Evolutionary conservation across 1,140 invertebrate genomes (phyloP), one percentile per base, ranked within the genome.

Genomic region (Hylaeus anthracinus): DNA sequence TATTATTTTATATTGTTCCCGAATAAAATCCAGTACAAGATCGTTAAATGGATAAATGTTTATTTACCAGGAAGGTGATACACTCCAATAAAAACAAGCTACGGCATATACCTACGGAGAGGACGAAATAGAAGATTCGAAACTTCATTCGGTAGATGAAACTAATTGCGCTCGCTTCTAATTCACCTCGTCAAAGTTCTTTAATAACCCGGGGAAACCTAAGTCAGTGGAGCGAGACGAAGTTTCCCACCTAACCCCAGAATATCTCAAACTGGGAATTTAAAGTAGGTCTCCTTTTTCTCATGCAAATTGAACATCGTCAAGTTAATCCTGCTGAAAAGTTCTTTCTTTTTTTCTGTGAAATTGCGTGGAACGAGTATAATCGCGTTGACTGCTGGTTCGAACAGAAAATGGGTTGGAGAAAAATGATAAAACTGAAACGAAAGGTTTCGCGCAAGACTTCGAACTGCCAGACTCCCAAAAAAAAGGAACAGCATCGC

Each of bases 181-280:
- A 77, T 77, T 61, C 66, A 48, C 51, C 26, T 60, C 45, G 66
- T 71, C 66, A 0, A 77, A 70, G 66, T 78, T 71, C 75, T 71
- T 71, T 71, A 61, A 71, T 71, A 78, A 71, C 56, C 71, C n/a
- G 66, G 61, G 43, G 65, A 63, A 70, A 77, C 75, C 55, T 69
- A 70, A 77, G 55, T 39, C 66, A 12, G 15, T 37, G 15, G 55
- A 14, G 55, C 9, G n/a, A 45, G 56, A 71, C 12, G 39, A 77
- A 77, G 66, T 78, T 78, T 71, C 66, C 53, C 26, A 51, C 55
- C n/a, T 37, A 69, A 70, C 26, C 65, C 26, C 26, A 69, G 45
- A 78, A 71, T 78, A 71, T 78, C 71, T 78, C 75, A 78, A 41
- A 26, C 26, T 45, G 66, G 48, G 66, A 77, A 71, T 77, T 71